Base-by-base conservation (phyloP, 1,140 invertebrate species). In the Drosophila malerkotliana region DNA sequence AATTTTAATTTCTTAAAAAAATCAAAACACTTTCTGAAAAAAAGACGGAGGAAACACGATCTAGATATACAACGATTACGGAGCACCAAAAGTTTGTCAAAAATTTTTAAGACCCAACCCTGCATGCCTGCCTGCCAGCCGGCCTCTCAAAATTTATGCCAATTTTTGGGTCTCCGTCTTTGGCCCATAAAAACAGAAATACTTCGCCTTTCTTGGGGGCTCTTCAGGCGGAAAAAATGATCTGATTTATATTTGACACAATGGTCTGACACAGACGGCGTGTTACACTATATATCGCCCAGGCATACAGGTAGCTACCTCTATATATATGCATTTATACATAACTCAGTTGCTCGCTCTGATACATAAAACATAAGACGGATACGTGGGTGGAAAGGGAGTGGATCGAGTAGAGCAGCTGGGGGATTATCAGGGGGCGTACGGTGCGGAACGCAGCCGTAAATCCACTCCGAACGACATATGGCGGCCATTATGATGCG, bases 211-310 rank as follows among this genome's bases (percentile, higher is more conserved):
- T 24, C 44, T 7, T 39, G 53, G 68, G 49, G 15, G 28, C 41
- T 32, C 18, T n/a, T 63, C 47, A 59, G 41, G 71, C 67, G 74
- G 60, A 90, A 90, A 88, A 90, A 90, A 78, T 90, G 85, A 90
- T 90, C 87, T 87, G 87, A 90, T 90, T 90, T 90, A 90, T 90
- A 90, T 90, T 90, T 90, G 87, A 90, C 87, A 90, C 85, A 90
- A 90, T 90, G 81, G 81, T 71, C 77, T 81, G 75, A 62, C 60
- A 41, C 53, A 55, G 75, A 71, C 61, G 63, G 62, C 66, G 72
- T 72, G 66, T 82, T 72, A 76, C 62, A 74, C 49, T 59, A 81
- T 71, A 61, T 39, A 64, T 47, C 47, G 28, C 58, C 34, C 10
- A n/a, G 14, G 26, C 47, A 24, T 34, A 59, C 72, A 66, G 51